These are phyloP conservation scores for Cassiopea xamachana DNA, from an alignment of 30 jellyfish, hydroid and myxozoan species.

Conservation along the genomic window DNA sequence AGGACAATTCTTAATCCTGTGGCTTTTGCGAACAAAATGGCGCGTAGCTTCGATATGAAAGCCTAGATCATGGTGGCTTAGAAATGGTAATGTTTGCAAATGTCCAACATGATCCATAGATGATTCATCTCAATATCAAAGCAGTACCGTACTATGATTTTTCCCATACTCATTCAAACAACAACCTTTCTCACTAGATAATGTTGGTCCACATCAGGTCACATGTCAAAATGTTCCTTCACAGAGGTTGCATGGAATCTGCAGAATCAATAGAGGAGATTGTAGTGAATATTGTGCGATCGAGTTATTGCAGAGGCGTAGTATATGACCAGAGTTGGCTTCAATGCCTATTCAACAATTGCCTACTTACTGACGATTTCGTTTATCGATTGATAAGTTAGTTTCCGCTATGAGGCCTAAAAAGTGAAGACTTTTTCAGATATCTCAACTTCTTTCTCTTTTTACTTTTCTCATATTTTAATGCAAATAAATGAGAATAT, in stretches of 20 bases:
- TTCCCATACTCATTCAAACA: slow-evolving; percentile 49
- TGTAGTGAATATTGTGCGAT: neutral
- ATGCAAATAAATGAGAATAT: no score
- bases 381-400: neutral
- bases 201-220: slow-evolving; percentile 2
- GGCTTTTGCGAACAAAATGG: slow-evolving; percentile 68
- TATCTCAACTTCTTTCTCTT: no score
- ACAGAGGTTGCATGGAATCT: neutral
- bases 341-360: neutral
- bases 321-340: neutral
- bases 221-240: slow-evolving; percentile 26
- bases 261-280: neutral
- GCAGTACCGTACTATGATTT: slow-evolving; percentile 36
- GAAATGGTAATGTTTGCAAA: slow-evolving; percentile 50
- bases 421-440: no score
- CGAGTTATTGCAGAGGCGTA: neutral
- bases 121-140: slow-evolving; percentile 61
- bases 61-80: slow-evolving; percentile 58
- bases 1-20: slow-evolving; percentile 45
- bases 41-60: slow-evolving; percentile 51
- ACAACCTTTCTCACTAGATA: slow-evolving; percentile 19
- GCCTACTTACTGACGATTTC: neutral
- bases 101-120: slow-evolving; percentile 43
- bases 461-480: no score
- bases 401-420: no score